A percentile compares a stretch with the other conserved stretches of the same genome.
These are phyloP conservation scores for Hephaestus fuliginosus DNA, from an alignment of 2,797 vertebrate genomes.

Conservation along the genomic window DNA sequence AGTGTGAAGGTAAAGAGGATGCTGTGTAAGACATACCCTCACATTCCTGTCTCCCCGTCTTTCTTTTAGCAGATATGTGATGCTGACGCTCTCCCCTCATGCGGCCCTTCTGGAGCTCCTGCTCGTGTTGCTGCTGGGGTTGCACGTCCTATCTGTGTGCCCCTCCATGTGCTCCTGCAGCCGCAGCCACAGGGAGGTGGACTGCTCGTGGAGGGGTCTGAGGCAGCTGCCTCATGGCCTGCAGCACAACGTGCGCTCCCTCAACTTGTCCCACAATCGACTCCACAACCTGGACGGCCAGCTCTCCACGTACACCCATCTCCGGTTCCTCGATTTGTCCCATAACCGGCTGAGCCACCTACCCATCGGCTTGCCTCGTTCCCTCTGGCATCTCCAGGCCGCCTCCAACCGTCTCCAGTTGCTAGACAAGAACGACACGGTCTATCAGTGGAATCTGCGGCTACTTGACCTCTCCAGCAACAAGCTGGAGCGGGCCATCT, in stretches of 20 bases:
- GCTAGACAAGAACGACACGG: slow-evolving; percentile 95
- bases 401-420: slow-evolving; percentile 90
- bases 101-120: slow-evolving; percentile 79
- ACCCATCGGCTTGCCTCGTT: slow-evolving; percentile 91
- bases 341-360: slow-evolving; percentile 90
- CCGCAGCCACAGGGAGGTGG: slow-evolving; percentile 91
- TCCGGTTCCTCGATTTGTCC: slow-evolving; percentile 93
- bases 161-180: slow-evolving; percentile 91
- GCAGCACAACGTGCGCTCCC: slow-evolving; percentile 92
- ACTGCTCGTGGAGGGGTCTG: slow-evolving; percentile 93
- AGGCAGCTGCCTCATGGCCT: slow-evolving; percentile 90
- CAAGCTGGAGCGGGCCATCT: slow-evolving; percentile 92
- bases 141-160: slow-evolving; percentile 85
- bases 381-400: slow-evolving; percentile 93
- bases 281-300: slow-evolving; percentile 90
- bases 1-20: slow-evolving; percentile 17
- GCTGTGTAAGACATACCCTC: slow-evolving; percentile 23
- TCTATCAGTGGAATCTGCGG: slow-evolving; percentile 95
- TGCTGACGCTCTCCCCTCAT: slow-evolving; percentile 62
- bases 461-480: slow-evolving; percentile 93
- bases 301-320: slow-evolving; percentile 90
- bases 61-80: slow-evolving; percentile 68
- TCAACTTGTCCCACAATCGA: slow-evolving; percentile 94
- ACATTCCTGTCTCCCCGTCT: slow-evolving; percentile 55
- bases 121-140: slow-evolving; percentile 79